Percentiles rank a stretch among this genome's conserved stretches.
phyloP scores from a whole-genome alignment of 92 coral and sea anemone species.

The Nematostella vectensis region DNA sequence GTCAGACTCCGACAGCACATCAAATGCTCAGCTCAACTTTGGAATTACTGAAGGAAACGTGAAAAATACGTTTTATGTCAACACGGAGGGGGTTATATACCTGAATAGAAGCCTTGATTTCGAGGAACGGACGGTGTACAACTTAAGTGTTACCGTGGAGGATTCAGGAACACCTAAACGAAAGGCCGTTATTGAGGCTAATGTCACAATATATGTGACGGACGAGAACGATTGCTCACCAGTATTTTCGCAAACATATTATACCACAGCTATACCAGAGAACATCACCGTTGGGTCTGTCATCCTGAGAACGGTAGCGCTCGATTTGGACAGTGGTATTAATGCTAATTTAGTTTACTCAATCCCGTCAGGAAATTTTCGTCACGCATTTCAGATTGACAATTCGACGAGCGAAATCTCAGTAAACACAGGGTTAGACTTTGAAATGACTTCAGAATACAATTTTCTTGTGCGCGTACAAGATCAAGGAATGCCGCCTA shows the following conservation, averaged over 20 bases:
- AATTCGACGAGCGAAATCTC: constrained; percentile 25
- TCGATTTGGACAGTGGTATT: constrained; percentile 47
- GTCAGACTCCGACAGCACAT: constrained; percentile 18
- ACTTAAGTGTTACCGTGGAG: constrained; percentile 42
- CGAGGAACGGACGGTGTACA: constrained; percentile 37
- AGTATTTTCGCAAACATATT: constrained; percentile 24
- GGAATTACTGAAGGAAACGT: constrained; percentile 8
- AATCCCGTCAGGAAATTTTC: constrained; percentile 32
- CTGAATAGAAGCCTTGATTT: constrained; percentile 40
- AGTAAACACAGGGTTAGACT: constrained; percentile 27
- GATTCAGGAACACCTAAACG: constrained; percentile 30
- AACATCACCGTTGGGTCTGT: constrained; percentile 43
- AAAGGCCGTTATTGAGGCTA: constrained; percentile 10
- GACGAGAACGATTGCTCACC: constrained; percentile 79
- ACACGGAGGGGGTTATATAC: constrained; percentile 28
- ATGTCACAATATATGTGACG: constrained; percentile 30
- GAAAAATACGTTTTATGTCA: constrained; percentile 13
- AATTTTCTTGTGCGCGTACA: constrained; percentile 35
- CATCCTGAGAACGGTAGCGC: constrained; percentile 39
- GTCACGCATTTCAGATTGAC: constrained; percentile 39
- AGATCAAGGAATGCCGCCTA: constrained; percentile 42
- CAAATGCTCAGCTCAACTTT: constrained; percentile 15
- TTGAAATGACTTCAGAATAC: constrained; percentile 22
- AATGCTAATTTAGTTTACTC: constrained; percentile 49
- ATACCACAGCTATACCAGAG: constrained; percentile 37